Evolutionary conservation across 2,888 invertebrate species (phyloP), one percentile per base, ranked within the genome.

Genomic region (Acholoe squamosa): DNA sequence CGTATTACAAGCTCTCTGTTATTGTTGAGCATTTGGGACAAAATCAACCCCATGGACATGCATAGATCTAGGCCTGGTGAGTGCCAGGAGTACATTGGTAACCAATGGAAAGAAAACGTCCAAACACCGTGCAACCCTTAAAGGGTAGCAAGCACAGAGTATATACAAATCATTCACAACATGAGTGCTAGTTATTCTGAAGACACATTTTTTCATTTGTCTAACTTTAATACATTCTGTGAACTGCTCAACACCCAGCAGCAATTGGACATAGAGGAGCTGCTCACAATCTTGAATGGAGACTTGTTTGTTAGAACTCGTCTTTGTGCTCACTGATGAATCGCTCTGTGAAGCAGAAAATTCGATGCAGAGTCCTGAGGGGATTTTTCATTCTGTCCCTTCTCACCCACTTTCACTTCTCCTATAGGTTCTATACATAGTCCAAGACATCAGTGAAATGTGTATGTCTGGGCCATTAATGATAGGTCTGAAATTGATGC

Each of bases 321-420:
- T 61, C 61, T 61, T 61, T 61, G 61, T 61, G 3, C 22, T 61
- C 19, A 61, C 61, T 61, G 61, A 61, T 61, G 61, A 61, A 61
- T 61, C 61, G 61, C 61, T 7, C 14, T 19, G 61, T 61, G 61
- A 61, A 61, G 61, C 61, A 61, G 61, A 61, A 61, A 61, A 61
- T 61, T 61, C 12, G 22, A 1, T 3, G 61, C n/a, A n/a, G 61
- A 19, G 61, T 61, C 61, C 14, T 19, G 1, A n/a, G 61, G n/a
- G 61, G 61, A 61, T 19, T 61, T 61, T 61, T 19, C 61, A 61
- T 61, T 61, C 61, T 19, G 14, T 19, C 22, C 22, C 5, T n/a
- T 61, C 61, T 61, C 61, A 19, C n/a, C 14, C 7, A n/a, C 12
- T n/a, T 61, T n/a, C n/a, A n/a, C 61, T n/a, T 61, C 14, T 61